A percentile compares a stretch with the other conserved stretches of the same genome.
Evolutionary conservation across 2,113 vertebrate species (phyloP).

Genomic region (Dissostichus mawsoni): DNA sequence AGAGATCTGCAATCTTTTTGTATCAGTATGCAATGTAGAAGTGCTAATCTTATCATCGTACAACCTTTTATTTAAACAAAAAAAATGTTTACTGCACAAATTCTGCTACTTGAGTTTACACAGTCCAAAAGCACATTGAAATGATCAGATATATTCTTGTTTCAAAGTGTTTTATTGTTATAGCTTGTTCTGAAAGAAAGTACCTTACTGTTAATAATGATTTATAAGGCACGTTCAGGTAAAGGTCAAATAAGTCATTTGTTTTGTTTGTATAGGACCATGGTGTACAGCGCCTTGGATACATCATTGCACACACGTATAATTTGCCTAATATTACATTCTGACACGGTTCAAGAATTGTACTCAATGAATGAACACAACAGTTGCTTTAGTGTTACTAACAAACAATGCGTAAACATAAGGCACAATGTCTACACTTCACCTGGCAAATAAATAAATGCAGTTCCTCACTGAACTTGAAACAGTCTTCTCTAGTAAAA

Average conservation of each 20-base stretch:
- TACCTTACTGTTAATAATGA: background rate
- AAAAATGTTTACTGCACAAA: background rate
- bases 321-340: background rate
- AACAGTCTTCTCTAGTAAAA: background rate
- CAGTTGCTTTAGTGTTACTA: background rate
- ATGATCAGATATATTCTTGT: background rate
- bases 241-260: background rate
- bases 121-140: background rate
- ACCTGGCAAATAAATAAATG: constrained; percentile 35
- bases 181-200: background rate
- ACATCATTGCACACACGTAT: background rate
- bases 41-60: too few species aligned
- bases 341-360: background rate
- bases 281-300: background rate
- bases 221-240: background rate
- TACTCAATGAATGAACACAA: background rate
- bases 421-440: background rate
- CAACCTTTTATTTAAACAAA: too few species aligned
- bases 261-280: background rate
- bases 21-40: too few species aligned
- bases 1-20: background rate
- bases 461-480: background rate
- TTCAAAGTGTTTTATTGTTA: too few species aligned
- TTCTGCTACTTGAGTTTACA: background rate
- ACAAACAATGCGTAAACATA: background rate